Evolutionary conservation across 2,113 vertebrate genomes (phyloP).

Genomic region (Notiomystis cincta): DNA sequence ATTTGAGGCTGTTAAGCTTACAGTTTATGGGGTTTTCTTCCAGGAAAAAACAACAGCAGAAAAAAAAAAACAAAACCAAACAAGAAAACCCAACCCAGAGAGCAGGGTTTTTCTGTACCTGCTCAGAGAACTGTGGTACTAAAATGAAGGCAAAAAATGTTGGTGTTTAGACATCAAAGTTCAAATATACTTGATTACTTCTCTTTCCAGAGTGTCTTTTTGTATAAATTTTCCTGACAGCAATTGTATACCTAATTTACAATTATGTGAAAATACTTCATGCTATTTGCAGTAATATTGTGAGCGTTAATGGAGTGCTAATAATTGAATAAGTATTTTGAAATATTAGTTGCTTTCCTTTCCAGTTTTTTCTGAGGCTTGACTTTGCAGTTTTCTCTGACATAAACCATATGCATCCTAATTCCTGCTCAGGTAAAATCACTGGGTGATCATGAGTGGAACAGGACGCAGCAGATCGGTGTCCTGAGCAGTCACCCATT

Average conservation of each 20-base stretch:
- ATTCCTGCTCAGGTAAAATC: conserved; percentile 85
- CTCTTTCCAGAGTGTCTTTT: background rate
- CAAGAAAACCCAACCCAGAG: background rate
- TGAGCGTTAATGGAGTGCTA: background rate
- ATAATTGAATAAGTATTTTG: background rate
- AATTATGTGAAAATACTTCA: background rate
- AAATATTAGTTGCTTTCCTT: background rate
- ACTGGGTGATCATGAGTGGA: conserved; percentile 94
- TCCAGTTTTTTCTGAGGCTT: background rate
- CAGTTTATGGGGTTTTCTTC: background rate
- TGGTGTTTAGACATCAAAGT: background rate
- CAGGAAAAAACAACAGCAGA: background rate
- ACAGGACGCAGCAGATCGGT: conserved; percentile 87
- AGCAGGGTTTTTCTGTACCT: background rate
- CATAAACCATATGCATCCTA: background rate
- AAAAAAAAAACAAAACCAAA: background rate
- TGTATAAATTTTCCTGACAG: background rate
- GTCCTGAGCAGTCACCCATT: conserved; percentile 89
- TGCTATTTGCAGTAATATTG: background rate
- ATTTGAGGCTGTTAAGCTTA: background rate
- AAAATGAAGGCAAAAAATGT: background rate
- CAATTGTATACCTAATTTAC: background rate
- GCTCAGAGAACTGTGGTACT: background rate
- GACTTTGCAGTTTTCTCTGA: background rate
- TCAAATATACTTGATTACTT: background rate